Evolutionary conservation across 2,797 vertebrate genomes (phyloP).

Genomic region (Presbytis comata): DNA sequence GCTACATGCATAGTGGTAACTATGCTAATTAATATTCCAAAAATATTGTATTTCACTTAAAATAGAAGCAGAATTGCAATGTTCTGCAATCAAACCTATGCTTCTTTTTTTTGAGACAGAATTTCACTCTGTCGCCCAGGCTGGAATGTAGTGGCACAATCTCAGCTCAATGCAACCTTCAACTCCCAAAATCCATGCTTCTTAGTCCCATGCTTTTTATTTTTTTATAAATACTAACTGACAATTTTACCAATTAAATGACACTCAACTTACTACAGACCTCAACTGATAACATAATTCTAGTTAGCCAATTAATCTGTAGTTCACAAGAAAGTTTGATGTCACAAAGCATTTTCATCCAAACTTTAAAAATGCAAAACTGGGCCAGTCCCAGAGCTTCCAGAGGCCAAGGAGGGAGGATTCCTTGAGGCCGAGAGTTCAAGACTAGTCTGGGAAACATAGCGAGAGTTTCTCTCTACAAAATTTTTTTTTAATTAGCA

Average conservation of each 20-base stretch:
- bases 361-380: constrained; percentile 42
- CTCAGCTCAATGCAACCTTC: not conserved
- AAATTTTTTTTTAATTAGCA: not conserved
- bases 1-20: not conserved
- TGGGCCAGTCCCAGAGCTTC: not conserved
- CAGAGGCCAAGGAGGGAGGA: not conserved
- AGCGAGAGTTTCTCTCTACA: not conserved
- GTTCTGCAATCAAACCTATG: not conserved
- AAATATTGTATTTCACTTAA: constrained; percentile 38
- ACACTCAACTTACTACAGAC: constrained; percentile 82
- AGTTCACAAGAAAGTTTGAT: constrained; percentile 36
- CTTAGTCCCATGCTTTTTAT: not conserved
- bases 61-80: constrained; percentile 12
- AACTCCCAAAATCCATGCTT: not conserved
- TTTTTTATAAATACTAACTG: constrained; percentile 19
- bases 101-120: not conserved
- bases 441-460: not conserved
- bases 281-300: constrained; percentile 85
- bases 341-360: constrained; percentile 23
- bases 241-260: constrained; percentile 72
- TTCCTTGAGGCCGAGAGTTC: not conserved
- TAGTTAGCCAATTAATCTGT: constrained; percentile 75
- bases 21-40: not conserved
- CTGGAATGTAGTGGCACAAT: not conserved
- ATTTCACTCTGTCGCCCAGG: not conserved